Percentiles rank a stretch among this genome's conserved stretches.
phyloP scores from a whole-genome alignment of 1,140 invertebrate genomes.

The Phenacoccus solenopsis region DNA sequence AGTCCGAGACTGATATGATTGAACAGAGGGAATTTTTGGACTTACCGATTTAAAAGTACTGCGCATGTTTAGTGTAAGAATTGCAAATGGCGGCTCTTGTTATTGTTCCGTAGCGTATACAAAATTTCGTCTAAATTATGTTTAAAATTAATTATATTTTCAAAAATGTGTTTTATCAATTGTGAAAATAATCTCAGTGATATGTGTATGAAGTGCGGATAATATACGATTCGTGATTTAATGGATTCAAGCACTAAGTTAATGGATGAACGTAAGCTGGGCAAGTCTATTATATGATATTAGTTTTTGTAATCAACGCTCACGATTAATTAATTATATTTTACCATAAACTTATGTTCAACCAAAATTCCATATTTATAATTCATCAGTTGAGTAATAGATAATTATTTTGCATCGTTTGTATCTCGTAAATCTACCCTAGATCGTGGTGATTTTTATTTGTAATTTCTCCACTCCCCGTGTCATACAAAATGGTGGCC shows the following conservation, averaged over 20 bases:
- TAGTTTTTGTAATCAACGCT: conserved; percentile 26
- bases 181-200: conserved; percentile 31
- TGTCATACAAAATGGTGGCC: conserved; percentile 44
- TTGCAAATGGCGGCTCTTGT: conserved; percentile 67
- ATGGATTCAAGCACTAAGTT: conserved; percentile 29
- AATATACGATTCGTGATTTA: conserved; percentile 28
- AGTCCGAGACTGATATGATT: too few species aligned
- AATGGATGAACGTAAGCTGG: conserved; percentile 33
- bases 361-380: neutral
- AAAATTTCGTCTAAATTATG: conserved; percentile 43
- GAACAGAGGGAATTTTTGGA: conserved; percentile 2
- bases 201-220: conserved; percentile 32
- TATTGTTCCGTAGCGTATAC: conserved; percentile 50
- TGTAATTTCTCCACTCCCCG: conserved; percentile 38
- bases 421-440: neutral
- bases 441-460: neutral
- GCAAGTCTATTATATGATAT: conserved; percentile 36
- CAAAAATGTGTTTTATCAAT: conserved; percentile 37
- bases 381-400: too few species aligned
- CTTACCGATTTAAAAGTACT: conserved; percentile 25
- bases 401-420: too few species aligned
- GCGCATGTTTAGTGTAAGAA: conserved; percentile 50
- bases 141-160: conserved; percentile 45
- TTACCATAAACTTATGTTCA: neutral
- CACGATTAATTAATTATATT: neutral